Percentiles rank a stretch among this genome's conserved stretches.
Conservation (phyloP, 2,113 vertebrate genomes). For the Elachura formosa region DNA sequence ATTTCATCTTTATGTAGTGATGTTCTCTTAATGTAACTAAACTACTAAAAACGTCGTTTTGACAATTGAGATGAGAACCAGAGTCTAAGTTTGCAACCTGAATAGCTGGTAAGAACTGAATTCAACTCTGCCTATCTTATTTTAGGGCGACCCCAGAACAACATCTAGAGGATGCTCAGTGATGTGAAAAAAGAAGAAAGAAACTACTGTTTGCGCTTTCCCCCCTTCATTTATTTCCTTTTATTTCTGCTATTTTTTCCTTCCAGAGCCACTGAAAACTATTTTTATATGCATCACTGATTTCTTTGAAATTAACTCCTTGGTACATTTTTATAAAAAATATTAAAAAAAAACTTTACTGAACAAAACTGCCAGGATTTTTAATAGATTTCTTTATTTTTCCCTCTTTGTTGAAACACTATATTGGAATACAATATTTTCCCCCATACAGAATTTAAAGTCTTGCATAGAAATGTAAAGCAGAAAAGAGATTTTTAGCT, state of each 20-base stretch:
- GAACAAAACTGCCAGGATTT: constrained; percentile 49
- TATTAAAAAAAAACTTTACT: not conserved
- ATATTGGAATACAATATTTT: not conserved
- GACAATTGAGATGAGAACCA: not conserved
- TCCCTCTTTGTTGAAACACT: not conserved
- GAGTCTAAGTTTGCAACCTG: not conserved
- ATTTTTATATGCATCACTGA: constrained; percentile 75
- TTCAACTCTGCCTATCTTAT: not conserved
- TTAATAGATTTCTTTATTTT: constrained; percentile 55
- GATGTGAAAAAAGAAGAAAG: constrained; percentile 81
- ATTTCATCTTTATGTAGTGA: not conserved
- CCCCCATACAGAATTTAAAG: not conserved
- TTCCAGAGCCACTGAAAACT: constrained; percentile 76
- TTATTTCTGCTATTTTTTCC: constrained; percentile 9
- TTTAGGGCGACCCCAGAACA: constrained; percentile 84
- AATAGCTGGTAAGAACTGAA: not conserved
- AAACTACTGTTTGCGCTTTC: not conserved
- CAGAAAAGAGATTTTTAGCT: not conserved
- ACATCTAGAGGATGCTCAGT: constrained; percentile 86
- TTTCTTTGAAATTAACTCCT: constrained; percentile 62
- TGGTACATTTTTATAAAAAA: constrained; percentile 66
- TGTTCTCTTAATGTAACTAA: not conserved
- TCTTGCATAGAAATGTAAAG: not conserved
- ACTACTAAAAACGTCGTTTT: not conserved
- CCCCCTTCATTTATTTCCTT: constrained; percentile 16